These are phyloP conservation scores for Intellagama lesueurii DNA, from an alignment of 2,797 vertebrate species.

Conservation along the genomic window DNA sequence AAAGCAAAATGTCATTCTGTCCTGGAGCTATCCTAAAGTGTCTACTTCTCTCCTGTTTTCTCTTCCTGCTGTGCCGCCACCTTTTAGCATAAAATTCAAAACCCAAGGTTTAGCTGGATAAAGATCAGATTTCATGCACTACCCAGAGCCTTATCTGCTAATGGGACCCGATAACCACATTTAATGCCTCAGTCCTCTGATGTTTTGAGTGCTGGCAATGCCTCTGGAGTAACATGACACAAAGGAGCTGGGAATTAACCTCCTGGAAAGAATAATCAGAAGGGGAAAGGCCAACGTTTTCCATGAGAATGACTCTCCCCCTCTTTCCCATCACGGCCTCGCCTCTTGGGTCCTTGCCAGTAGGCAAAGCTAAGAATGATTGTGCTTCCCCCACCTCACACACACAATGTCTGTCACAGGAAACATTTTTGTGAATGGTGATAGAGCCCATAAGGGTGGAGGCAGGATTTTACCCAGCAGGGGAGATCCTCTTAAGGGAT, in stretches of 20 bases:
- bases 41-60: background rate
- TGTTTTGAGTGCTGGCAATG: slow-evolving; percentile 54
- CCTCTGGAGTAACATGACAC: slow-evolving; percentile 47
- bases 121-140: slow-evolving; percentile 56
- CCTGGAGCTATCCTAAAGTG: background rate
- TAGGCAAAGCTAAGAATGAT: slow-evolving; percentile 61
- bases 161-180: slow-evolving; percentile 63
- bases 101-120: slow-evolving; percentile 55
- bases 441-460: slow-evolving; percentile 23
- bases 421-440: slow-evolving; percentile 74
- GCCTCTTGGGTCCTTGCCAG: slow-evolving; percentile 63
- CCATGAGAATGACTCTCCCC: slow-evolving; percentile 72
- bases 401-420: slow-evolving; percentile 72
- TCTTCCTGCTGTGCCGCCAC: background rate
- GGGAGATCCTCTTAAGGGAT: slow-evolving; percentile 43
- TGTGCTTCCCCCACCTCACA: slow-evolving; percentile 56
- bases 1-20: too few relatives aligned
- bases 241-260: slow-evolving; percentile 32
- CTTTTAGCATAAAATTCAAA: slow-evolving; percentile 25
- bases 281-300: slow-evolving; percentile 51
- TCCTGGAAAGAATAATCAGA: slow-evolving; percentile 27
- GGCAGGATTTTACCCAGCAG: background rate
- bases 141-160: slow-evolving; percentile 62
- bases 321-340: slow-evolving; percentile 71
- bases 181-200: slow-evolving; percentile 49